A percentile compares a stretch with the other conserved stretches of the same genome.
Evolutionary conservation across 2,797 vertebrate species (phyloP).

Genomic region (Chelmon rostratus): DNA sequence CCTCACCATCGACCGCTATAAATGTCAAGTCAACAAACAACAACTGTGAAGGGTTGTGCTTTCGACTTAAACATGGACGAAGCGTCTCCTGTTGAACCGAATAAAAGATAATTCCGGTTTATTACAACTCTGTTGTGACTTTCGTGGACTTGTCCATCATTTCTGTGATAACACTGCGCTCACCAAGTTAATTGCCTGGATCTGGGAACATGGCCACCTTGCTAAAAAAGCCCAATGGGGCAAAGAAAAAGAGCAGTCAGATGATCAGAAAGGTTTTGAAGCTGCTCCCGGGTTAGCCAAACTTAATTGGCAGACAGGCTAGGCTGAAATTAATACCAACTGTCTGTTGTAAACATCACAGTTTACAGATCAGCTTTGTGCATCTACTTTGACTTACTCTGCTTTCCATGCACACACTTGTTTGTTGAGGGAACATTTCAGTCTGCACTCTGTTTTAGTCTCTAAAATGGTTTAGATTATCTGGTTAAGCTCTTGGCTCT

Average conservation of each 20-base stretch:
- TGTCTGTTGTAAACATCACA: conserved; percentile 1
- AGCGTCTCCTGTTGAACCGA: neutral
- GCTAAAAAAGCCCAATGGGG: neutral
- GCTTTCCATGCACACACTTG: neutral
- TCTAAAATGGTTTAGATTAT: neutral
- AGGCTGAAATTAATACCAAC: neutral
- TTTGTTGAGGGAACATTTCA: neutral
- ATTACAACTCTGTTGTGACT: neutral
- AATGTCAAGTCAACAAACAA: conserved; percentile 2
- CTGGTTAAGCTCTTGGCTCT: neutral
- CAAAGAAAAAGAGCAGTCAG: neutral
- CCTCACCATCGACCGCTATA: neutral
- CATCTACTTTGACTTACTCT: neutral
- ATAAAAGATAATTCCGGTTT: neutral
- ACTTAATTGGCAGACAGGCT: neutral
- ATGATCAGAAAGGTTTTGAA: neutral
- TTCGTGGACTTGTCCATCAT: neutral
- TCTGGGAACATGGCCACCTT: neutral
- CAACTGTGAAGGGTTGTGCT: neutral
- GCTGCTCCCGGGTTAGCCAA: neutral
- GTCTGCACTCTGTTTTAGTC: neutral
- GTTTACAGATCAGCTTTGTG: neutral
- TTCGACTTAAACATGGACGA: neutral
- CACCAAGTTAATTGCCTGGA: neutral
- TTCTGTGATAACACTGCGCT: neutral